Evolutionary conservation across 2,888 invertebrate species (phyloP).

Genomic region (Drymonia ruficornis): DNA sequence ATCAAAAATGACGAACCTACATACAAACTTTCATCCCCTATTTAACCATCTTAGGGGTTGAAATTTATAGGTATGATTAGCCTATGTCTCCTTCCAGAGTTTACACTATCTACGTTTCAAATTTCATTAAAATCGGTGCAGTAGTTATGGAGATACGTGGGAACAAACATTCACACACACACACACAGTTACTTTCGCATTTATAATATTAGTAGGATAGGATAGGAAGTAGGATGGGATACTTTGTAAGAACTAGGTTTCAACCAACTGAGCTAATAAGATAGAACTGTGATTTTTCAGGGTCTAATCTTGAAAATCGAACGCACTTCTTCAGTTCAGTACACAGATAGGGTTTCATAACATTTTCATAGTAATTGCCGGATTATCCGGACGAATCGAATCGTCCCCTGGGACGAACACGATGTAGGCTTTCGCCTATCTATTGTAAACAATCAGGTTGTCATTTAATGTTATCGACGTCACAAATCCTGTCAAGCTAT

Average conservation of each 20-base stretch:
- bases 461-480: constrained; percentile 3
- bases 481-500: not conserved
- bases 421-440: constrained; percentile 4
- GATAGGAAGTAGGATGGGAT: no score
- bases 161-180: no score
- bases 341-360: constrained; percentile 32
- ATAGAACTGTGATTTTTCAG: not conserved
- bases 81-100: no score
- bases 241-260: not conserved
- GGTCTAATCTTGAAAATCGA: not conserved
- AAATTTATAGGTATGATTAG: no score
- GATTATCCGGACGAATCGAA: constrained; percentile 17
- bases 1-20: no score
- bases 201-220: no score
- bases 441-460: constrained; percentile 2
- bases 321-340: constrained; percentile 25
- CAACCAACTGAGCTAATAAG: not conserved
- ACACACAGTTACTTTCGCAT: no score
- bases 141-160: no score
- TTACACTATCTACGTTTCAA: no score
- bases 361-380: constrained; percentile 37
- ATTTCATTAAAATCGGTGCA: no score
- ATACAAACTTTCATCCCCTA: no score
- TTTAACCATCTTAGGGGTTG: no score
- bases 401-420: not conserved